Conservation (phyloP, 2,113 vertebrate genomes). For the Nibea coibor region DNA sequence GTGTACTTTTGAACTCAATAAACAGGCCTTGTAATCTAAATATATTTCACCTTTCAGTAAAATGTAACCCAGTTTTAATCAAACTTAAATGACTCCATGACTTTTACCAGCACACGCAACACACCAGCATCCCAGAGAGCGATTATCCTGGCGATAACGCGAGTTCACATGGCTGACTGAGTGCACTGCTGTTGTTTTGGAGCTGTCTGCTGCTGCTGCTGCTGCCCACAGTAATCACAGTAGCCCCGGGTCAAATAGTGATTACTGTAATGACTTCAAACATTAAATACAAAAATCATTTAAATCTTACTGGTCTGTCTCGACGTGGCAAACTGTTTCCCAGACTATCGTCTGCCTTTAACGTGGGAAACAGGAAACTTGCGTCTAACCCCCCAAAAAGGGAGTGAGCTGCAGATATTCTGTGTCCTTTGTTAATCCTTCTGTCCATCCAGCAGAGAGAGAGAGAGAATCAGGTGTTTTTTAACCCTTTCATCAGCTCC, state of each 20-base stretch:
- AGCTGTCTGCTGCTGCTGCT: constrained; percentile 22
- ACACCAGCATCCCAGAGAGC: neutral
- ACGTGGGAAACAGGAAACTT: constrained; percentile 77
- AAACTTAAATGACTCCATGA: neutral
- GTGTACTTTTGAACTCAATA: no score
- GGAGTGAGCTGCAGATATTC: constrained; percentile 32
- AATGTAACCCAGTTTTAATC: neutral
- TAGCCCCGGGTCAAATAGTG: constrained; percentile 21
- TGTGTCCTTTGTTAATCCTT: constrained; percentile 63
- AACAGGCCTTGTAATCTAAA: no score
- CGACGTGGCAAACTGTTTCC: constrained; percentile 44
- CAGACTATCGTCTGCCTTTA: constrained; percentile 52
- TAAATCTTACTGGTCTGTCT: constrained; percentile 22
- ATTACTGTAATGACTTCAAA: constrained; percentile 47
- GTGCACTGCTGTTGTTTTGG: constrained; percentile 14
- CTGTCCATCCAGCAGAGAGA: constrained; percentile 42
- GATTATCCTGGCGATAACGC: constrained; percentile 16
- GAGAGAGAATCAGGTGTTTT: constrained; percentile 45
- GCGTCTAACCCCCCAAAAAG: constrained; percentile 45
- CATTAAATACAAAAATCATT: constrained; percentile 42
- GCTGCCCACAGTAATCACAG: constrained; percentile 6
- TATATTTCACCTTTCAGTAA: neutral
- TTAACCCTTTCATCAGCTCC: constrained; percentile 37
- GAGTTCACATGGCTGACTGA: constrained; percentile 10
- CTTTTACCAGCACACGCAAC: constrained; percentile 1